Evolutionary conservation across 1,140 invertebrate genomes (phyloP).

Genomic region (Drosophila grimshawi): DNA sequence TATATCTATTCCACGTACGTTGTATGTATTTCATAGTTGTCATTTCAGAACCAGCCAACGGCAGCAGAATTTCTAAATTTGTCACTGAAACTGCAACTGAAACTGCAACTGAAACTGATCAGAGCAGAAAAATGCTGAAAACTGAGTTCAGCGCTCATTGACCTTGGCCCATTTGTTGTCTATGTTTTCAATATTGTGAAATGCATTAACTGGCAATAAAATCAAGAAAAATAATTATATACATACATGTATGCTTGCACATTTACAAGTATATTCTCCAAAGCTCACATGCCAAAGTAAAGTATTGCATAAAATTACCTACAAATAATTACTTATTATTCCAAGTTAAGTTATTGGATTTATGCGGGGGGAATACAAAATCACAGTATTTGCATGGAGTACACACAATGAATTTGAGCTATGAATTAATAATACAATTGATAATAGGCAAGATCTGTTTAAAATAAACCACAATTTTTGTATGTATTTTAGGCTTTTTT

Average conservation of each 20-base stretch:
- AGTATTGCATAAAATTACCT: too few relatives aligned
- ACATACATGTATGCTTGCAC: background rate
- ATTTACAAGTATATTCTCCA: background rate
- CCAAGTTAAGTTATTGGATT: too few relatives aligned
- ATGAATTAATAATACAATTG: too few relatives aligned
- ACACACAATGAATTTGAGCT: too few relatives aligned
- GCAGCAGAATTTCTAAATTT: slow-evolving; percentile 31
- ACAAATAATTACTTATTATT: too few relatives aligned
- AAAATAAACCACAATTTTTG: background rate
- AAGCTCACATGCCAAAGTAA: background rate
- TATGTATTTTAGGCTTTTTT: slow-evolving; percentile 57
- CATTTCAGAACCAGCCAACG: slow-evolving; percentile 1
- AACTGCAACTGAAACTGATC: background rate
- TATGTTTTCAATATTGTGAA: slow-evolving; percentile 24
- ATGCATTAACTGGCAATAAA: background rate
- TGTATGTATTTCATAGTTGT: background rate
- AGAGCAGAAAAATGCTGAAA: slow-evolving; percentile 16
- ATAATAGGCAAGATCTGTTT: too few relatives aligned
- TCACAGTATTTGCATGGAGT: too few relatives aligned
- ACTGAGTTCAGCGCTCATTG: slow-evolving; percentile 10
- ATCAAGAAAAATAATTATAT: background rate
- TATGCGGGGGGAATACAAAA: too few relatives aligned
- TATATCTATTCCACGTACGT: background rate
- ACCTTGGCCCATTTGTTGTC: slow-evolving; percentile 41
- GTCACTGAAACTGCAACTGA: background rate